Evolutionary conservation across 1,140 invertebrate genomes (phyloP), one percentile per base, ranked within the genome.

Genomic region (Periplaneta americana): DNA sequence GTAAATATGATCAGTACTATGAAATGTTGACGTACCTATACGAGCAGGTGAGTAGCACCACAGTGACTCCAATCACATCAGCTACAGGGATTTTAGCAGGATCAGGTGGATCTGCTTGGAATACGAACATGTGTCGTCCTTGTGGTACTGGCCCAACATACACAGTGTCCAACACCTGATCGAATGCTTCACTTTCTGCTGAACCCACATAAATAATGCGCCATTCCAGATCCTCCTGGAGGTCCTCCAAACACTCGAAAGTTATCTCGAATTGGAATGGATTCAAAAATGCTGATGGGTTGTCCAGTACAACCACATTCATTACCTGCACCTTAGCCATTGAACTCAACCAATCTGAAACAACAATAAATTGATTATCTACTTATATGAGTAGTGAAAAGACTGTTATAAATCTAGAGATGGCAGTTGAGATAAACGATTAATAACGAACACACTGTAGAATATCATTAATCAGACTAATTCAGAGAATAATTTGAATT

Each of bases 141-240:
- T 92, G 91, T 22, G 92, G 92, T 22, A 94, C 91, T 75, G 93
- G 93, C 6, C 93, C 93, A 66, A 94, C 93, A 83, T 92, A 90
- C 34, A 94, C 92, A 32, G 92, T 92, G 83, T 94, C 93, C 66
- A 89, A 84, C 37, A 91, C 85, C 77, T 83, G 81, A 81, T 94
- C 93, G 87, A 91, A 91, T 75, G 92, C 91, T 86, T 92, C 91
- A 85, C 90, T 92, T 85, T 93, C 92, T 31, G 93, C 92, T 78
- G 91, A 92, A 32, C 92, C 92, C 75, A 94, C 93, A 88, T 94
- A 94, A 80, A 94, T 92, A 22, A 94, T 91, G 84, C 92, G 93
- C 93, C 93, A 94, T 86, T 94, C 93, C 34, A 94, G 85, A 89
- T 94, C 91, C 89, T 93, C 92, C 83, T 91, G 89, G 15, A 93